Evolutionary conservation across 2,888 invertebrate genomes (phyloP).

Genomic region (Melieria omissa): DNA sequence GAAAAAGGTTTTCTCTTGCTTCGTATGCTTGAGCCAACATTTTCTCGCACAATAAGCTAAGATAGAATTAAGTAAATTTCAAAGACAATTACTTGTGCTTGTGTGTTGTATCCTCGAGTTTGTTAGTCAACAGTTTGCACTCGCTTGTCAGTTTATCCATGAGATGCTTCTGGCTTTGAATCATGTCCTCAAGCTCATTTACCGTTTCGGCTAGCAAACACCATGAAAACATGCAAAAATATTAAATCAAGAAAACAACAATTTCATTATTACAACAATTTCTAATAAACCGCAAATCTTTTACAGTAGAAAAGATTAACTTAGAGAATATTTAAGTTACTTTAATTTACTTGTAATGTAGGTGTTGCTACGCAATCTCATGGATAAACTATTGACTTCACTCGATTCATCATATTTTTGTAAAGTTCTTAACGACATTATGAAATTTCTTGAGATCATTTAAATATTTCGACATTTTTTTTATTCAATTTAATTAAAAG

Average conservation of each 20-base stretch:
- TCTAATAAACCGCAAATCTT: constrained; percentile 17
- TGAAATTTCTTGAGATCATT: constrained; percentile 45
- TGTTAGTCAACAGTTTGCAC: constrained; percentile 88
- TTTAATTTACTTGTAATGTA: not conserved
- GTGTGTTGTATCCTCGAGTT: constrained; percentile 88
- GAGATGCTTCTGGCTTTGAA: constrained; percentile 91
- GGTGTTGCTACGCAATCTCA: constrained; percentile 68
- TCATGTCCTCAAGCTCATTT: constrained; percentile 88
- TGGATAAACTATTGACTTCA: constrained; percentile 76
- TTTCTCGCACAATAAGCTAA: too few species aligned
- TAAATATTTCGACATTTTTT: constrained; percentile 51
- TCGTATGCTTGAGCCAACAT: too few species aligned
- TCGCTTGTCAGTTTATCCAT: constrained; percentile 91
- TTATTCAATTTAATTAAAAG: not conserved
- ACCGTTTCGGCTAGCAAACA: constrained; percentile 84
- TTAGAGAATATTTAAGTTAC: constrained; percentile 8
- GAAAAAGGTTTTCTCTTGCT: too few species aligned
- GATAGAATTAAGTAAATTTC: constrained; percentile 15
- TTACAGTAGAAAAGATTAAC: not conserved
- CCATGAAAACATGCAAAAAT: constrained; percentile 3
- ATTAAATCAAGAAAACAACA: constrained; percentile 23
- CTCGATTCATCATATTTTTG: constrained; percentile 36
- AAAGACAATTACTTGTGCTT: constrained; percentile 79
- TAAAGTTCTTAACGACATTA: constrained; percentile 18
- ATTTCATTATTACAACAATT: constrained; percentile 20